Conservation (phyloP, 2,888 invertebrate genomes). For the Scrobipalpa costella region DNA sequence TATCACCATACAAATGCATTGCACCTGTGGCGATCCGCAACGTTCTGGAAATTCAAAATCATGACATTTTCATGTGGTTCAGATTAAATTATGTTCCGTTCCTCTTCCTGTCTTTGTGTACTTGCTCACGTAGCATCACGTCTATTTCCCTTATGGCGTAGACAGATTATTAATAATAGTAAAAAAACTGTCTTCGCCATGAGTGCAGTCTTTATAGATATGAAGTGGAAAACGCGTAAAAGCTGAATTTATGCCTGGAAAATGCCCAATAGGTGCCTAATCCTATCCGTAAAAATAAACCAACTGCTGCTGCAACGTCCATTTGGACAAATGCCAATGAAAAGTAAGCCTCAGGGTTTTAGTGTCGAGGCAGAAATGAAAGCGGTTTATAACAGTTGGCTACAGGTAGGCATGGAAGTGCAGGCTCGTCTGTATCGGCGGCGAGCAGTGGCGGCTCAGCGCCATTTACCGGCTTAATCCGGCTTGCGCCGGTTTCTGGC, state of each 20-base stretch:
- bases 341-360: constrained; percentile 2
- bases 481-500: constrained; percentile 38
- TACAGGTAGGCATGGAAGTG: constrained; percentile 10
- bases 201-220: too few species aligned
- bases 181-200: too few species aligned
- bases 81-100: neutral
- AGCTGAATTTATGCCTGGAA: neutral
- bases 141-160: too few species aligned
- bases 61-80: neutral
- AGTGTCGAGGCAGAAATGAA: constrained; percentile 8
- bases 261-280: constrained; percentile 6
- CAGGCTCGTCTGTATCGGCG: constrained; percentile 44
- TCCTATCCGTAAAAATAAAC: constrained; percentile 2
- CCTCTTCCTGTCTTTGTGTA: too few species aligned
- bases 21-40: neutral
- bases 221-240: neutral
- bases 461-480: constrained; percentile 55
- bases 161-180: too few species aligned
- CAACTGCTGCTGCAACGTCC: neutral
- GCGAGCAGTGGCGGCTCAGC: constrained; percentile 46
- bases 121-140: too few species aligned
- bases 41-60: neutral
- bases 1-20: constrained; percentile 5
- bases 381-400: neutral
- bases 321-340: constrained; percentile 13